A percentile compares a stretch with the other conserved stretches of the same genome.
Conservation (phyloP, 2,888 invertebrate genomes). For the Cephus spinipes region DNA sequence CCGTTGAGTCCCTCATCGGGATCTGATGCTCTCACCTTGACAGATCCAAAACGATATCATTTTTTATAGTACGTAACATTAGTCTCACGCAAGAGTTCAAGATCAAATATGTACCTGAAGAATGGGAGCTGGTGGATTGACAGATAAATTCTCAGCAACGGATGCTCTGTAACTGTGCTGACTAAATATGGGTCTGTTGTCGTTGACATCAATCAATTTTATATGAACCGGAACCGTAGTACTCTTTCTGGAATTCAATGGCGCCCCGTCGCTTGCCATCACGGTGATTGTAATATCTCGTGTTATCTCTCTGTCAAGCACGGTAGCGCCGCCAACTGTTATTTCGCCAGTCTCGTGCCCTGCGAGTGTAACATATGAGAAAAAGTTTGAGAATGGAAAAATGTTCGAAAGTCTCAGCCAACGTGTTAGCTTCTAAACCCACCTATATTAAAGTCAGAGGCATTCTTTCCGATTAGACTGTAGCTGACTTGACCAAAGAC, state of each 20-base stretch:
- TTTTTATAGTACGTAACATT: slow-evolving; percentile 20
- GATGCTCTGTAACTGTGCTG: slow-evolving; percentile 82
- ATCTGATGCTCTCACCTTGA: slow-evolving; percentile 80
- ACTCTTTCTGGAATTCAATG: slow-evolving; percentile 75
- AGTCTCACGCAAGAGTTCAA: slow-evolving; percentile 9
- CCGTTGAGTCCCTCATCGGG: slow-evolving; percentile 84
- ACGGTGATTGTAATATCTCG: slow-evolving; percentile 81
- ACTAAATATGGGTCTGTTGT: slow-evolving; percentile 86
- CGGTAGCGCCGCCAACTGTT: slow-evolving; percentile 77
- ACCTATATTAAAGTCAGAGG: slow-evolving; percentile 80
- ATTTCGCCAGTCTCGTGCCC: slow-evolving; percentile 78
- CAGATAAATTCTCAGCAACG: slow-evolving; percentile 85
- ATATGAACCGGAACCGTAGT: slow-evolving; percentile 84
- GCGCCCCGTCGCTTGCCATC: slow-evolving; percentile 84
- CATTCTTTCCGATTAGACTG: slow-evolving; percentile 80
- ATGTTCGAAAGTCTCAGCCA: neutral
- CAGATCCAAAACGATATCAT: neutral
- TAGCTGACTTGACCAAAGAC: slow-evolving; percentile 84
- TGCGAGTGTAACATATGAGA: slow-evolving; percentile 13
- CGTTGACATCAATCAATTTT: slow-evolving; percentile 86
- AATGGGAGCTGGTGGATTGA: slow-evolving; percentile 85
- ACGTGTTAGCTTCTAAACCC: neutral
- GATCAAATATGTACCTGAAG: slow-evolving; percentile 68
- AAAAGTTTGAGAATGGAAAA: neutral
- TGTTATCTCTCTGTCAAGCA: slow-evolving; percentile 82